Evolutionary conservation across 1,140 invertebrate species (phyloP), one percentile per base, ranked within the genome.

Genomic region (Olivierus martensii): DNA sequence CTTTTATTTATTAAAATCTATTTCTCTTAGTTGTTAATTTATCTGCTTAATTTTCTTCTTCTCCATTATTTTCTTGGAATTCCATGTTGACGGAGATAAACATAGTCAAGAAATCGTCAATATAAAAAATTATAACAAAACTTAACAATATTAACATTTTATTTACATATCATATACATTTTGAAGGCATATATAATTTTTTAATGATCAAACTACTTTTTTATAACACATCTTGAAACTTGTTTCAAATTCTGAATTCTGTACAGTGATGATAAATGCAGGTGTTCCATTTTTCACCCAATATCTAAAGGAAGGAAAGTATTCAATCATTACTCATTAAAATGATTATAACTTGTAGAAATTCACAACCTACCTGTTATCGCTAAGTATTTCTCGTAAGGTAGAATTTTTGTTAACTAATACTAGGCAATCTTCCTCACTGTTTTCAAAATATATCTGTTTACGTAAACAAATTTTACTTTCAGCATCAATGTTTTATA

Each of bases 401-500:
- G 77, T 78, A 52, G 73, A 71, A 11, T 68, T 67, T 1, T 73
- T 63, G 56, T 79, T 67, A 14, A 87, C 71, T 61, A 76, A 70
- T 63, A 81, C 75, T 3, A 87, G 68, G 51, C 28, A 28, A 28
- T 68, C 70, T 63, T 77, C 80, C 51, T 79, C 72, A 56, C 69
- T 69, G 59, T 84, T 79, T 71, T 90, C 85, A 69, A 79, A 91
- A 67, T 86, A 92, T 15, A 92, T 71, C 69, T 80, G 46, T 41
- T 59, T 58, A 52, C 15, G n/a, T 21, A 37, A 44, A 48, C 51
- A 28, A 46, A 34, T 38, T 44, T 17, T 38, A 51, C 9, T 46
- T 12, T 43, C 21, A 45, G n/a, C 42, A 11, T 41, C 12, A 11
- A n/a, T 50, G 14, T 39, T 45, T 47, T 17, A 6, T 17, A 9